Conservation (phyloP, 2,113 vertebrate genomes). For the Zootoca vivipara region DNA sequence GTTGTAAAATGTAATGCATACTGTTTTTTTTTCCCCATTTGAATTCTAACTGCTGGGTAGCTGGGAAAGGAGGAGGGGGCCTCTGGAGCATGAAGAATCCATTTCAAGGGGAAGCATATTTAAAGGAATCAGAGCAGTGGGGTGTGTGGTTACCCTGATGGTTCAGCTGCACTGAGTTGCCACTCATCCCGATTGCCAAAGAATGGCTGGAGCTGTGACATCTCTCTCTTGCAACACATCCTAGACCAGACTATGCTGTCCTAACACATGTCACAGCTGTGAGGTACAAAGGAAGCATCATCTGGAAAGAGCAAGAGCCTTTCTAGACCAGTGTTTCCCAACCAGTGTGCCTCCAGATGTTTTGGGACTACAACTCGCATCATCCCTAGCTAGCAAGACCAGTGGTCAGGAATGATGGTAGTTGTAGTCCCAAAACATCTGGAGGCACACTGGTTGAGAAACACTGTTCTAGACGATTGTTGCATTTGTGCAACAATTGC, state of each 20-base stretch:
- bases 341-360: no score
- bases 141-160: background rate
- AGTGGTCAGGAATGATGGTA: no score
- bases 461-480: no score
- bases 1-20: background rate
- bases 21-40: background rate
- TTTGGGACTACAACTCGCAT: no score
- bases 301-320: background rate
- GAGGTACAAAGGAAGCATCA: background rate
- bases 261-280: background rate
- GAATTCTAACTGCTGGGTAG: constrained; percentile 8
- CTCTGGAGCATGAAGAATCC: constrained; percentile 12
- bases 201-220: background rate
- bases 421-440: no score
- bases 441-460: no score
- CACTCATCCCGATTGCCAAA: background rate
- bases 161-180: background rate
- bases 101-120: constrained; percentile 5
- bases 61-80: background rate
- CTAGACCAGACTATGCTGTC: no score
- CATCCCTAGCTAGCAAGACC: no score
- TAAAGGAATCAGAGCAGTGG: background rate
- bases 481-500: background rate
- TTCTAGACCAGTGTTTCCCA: no score
- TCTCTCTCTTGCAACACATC: background rate